Evolutionary conservation across 1,140 invertebrate genomes (phyloP), one percentile per base, ranked within the genome.

Genomic region (Phthorimaea operculella): DNA sequence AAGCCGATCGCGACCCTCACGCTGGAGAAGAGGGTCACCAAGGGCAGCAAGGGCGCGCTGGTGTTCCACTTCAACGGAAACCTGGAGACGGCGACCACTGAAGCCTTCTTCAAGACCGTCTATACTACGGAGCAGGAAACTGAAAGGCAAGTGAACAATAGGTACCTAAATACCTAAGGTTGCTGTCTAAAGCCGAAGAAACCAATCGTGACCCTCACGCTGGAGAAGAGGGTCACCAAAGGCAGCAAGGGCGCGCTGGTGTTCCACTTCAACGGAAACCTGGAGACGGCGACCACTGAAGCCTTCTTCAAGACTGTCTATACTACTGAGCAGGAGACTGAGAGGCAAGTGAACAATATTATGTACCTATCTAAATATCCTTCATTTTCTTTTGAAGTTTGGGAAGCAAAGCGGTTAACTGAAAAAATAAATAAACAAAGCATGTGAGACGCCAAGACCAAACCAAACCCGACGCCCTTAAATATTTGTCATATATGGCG

Each of bases 301-400:
- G 90, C 88, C 0, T 79, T 92, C 11, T 92, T 92, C 62, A 89
- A 86, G 64, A 87, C 87, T 51, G 81, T 79, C 16, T 92, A 91
- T 60, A 70, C 71, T 0, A 87, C 89, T 52, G 65, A 74, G 1
- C 81, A 79, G 0, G 86, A 87, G 15, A 71, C 84, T 10, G 76
- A 85, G 69, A 82, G 61, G 88, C 89, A 79, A 88, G 81, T n/a
- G n/a, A n/a, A n/a, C n/a, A n/a, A n/a, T n/a, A n/a, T n/a, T n/a
- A n/a, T n/a, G n/a, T n/a, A n/a, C n/a, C n/a, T n/a, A n/a, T n/a
- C n/a, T n/a, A n/a, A n/a, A n/a, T n/a, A n/a, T n/a, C n/a, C n/a
- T n/a, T n/a, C n/a, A n/a, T n/a, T n/a, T n/a, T n/a, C n/a, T n/a
- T n/a, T n/a, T n/a, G n/a, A n/a, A n/a, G n/a, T n/a, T n/a, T n/a